These are phyloP conservation scores for Leptinotarsa texana DNA, from an alignment of 1,140 invertebrate species.

Conservation along the genomic window DNA sequence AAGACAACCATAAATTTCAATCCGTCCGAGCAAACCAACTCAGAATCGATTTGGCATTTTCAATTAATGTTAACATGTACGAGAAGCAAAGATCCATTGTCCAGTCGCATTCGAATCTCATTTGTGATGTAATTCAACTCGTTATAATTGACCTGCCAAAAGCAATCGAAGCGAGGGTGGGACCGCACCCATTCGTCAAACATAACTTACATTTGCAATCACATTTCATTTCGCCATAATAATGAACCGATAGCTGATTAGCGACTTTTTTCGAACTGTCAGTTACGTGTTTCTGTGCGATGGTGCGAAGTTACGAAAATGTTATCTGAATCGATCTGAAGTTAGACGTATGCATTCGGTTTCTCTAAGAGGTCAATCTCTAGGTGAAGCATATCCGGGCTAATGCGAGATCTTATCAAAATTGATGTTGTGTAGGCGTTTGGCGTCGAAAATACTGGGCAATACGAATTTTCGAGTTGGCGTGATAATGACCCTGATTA, in stretches of 20 bases:
- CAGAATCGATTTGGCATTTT: not conserved
- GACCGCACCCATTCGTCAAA: not conserved
- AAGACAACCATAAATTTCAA: not conserved
- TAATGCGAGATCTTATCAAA: too few relatives aligned
- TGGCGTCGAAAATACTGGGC: too few relatives aligned
- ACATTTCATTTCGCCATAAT: not conserved
- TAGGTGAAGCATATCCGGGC: too few relatives aligned
- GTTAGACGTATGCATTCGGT: too few relatives aligned
- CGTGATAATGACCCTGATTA: too few relatives aligned
- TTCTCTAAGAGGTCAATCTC: too few relatives aligned
- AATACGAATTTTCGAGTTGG: too few relatives aligned
- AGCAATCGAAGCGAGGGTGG: not conserved
- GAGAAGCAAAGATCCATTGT: not conserved
- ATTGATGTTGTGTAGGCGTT: too few relatives aligned
- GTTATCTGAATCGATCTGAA: too few relatives aligned
- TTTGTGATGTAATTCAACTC: not conserved
- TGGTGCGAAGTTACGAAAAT: too few relatives aligned
- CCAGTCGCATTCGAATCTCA: conserved; percentile 1
- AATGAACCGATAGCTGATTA: not conserved
- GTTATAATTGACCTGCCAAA: conserved; percentile 8
- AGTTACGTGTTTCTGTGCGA: too few relatives aligned
- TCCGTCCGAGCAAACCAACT: not conserved
- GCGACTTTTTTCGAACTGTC: too few relatives aligned
- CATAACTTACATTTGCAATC: conserved; percentile 4
- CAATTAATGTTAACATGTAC: not conserved